A percentile compares a stretch with the other conserved stretches of the same genome.
These are phyloP conservation scores for Phania funesta DNA, from an alignment of 2,888 invertebrate species.

Conservation along the genomic window DNA sequence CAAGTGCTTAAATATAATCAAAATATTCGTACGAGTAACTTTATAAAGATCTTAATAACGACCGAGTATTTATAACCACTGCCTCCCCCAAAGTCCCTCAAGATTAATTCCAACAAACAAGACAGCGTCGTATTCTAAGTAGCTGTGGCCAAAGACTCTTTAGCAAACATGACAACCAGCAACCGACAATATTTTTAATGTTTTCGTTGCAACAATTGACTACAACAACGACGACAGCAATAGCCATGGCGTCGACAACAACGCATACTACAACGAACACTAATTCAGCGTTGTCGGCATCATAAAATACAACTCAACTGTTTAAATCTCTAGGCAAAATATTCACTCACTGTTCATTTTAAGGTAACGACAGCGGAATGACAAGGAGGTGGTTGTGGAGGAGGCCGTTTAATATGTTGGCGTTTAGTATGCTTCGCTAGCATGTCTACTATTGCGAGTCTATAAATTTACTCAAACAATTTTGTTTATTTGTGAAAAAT, in stretches of 20 bases:
- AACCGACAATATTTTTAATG: background rate
- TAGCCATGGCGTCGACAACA: constrained; percentile 12
- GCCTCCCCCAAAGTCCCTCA: constrained; percentile 11
- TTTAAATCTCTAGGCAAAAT: constrained; percentile 50
- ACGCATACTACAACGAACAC: background rate
- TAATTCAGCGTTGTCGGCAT: constrained; percentile 32
- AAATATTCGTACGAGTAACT: constrained; percentile 12
- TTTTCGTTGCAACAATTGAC: constrained; percentile 25
- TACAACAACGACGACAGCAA: constrained; percentile 8
- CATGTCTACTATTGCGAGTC: constrained; percentile 52
- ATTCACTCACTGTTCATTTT: constrained; percentile 16
- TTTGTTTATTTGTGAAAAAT: constrained; percentile 39
- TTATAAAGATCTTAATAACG: constrained; percentile 16
- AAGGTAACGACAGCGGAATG: constrained; percentile 18
- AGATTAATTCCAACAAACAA: constrained; percentile 36
- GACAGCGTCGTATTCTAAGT: constrained; percentile 4
- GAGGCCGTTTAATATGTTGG: constrained; percentile 17
- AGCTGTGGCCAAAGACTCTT: constrained; percentile 16
- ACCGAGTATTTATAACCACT: background rate
- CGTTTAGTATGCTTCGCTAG: constrained; percentile 42
- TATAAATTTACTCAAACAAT: constrained; percentile 59
- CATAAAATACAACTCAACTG: constrained; percentile 56
- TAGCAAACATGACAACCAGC: constrained; percentile 30
- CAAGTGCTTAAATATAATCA: constrained; percentile 51
- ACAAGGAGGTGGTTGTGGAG: constrained; percentile 42